These are phyloP conservation scores for Campylomormyrus tamandua DNA, from an alignment of 2,113 vertebrate genomes.

Conservation along the genomic window DNA sequence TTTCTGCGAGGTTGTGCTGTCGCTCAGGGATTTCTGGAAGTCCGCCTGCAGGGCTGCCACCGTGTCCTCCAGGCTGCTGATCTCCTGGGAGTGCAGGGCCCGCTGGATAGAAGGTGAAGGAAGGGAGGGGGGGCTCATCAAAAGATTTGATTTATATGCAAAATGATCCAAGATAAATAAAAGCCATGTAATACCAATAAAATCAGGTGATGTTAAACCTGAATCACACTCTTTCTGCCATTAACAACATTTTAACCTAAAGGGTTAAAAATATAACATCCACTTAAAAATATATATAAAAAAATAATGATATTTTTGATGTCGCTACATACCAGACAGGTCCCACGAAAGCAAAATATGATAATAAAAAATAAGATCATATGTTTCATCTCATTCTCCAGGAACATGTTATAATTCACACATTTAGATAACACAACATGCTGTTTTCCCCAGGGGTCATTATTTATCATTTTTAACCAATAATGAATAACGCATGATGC, in stretches of 20 bases:
- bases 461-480: not conserved
- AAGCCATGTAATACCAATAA: not conserved
- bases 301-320: not conserved
- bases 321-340: conserved; percentile 41
- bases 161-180: not conserved
- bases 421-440: not conserved
- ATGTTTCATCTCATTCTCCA: not conserved
- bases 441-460: not conserved
- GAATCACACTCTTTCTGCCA: not conserved
- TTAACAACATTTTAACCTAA: not conserved
- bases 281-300: not conserved
- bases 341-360: conserved; percentile 41
- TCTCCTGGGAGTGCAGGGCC: conserved; percentile 61
- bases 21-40: conserved; percentile 75
- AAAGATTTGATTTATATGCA: not conserved
- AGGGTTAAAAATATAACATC: not conserved
- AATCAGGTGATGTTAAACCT: not conserved
- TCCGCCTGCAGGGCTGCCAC: conserved; percentile 75
- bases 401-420: not conserved
- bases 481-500: not conserved
- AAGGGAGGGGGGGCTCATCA: not conserved
- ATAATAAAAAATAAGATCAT: conserved; percentile 22
- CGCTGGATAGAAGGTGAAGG: conserved; percentile 42
- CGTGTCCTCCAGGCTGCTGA: conserved; percentile 73
- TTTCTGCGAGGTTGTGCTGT: conserved; percentile 71